These are phyloP conservation scores for Blastomussa wellsi DNA, from an alignment of 92 coral and sea anemone species.

Conservation along the genomic window DNA sequence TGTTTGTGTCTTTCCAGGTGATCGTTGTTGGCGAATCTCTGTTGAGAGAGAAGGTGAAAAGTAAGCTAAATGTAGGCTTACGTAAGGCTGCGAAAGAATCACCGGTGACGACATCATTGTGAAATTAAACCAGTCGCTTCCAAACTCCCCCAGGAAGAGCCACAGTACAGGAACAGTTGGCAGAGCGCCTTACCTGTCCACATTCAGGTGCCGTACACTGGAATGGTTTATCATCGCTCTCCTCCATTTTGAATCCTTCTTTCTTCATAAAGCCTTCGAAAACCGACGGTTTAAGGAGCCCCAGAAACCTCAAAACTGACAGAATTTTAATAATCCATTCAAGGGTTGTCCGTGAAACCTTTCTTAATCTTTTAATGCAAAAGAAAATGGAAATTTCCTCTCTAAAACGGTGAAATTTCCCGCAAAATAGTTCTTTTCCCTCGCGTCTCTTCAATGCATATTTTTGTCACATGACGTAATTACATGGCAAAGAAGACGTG, in stretches of 20 bases:
- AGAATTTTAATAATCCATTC: constrained; percentile 19
- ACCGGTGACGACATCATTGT: constrained; percentile 97
- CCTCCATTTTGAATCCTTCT: constrained; percentile 83
- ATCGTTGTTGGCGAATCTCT: constrained; percentile 99
- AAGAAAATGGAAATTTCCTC: constrained; percentile 51
- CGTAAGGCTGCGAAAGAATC: constrained; percentile 71
- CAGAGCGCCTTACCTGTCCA: constrained; percentile 83
- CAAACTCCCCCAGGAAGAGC: constrained; percentile 76
- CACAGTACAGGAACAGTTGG: constrained; percentile 34
- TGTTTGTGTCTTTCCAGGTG: constrained; percentile 97
- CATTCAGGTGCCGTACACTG: constrained; percentile 89
- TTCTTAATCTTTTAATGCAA: constrained; percentile 26
- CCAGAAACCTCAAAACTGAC: constrained; percentile 29
- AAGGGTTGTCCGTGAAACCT: constrained; percentile 7
- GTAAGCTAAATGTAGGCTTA: constrained; percentile 78
- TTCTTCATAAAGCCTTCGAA: constrained; percentile 35
- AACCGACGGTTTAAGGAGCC: constrained; percentile 3
- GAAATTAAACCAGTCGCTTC: constrained; percentile 83
- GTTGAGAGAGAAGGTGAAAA: constrained; percentile 42
- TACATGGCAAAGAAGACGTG: constrained; percentile 66
- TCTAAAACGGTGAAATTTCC: constrained; percentile 60
- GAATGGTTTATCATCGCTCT: constrained; percentile 92
- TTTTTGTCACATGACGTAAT: constrained; percentile 99
- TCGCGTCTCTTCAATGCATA: constrained; percentile 81
- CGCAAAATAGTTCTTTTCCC: constrained; percentile 43